These are phyloP conservation scores for Periophthalmodon schlosseri DNA, from an alignment of 2,113 vertebrate genomes.

Conservation along the genomic window DNA sequence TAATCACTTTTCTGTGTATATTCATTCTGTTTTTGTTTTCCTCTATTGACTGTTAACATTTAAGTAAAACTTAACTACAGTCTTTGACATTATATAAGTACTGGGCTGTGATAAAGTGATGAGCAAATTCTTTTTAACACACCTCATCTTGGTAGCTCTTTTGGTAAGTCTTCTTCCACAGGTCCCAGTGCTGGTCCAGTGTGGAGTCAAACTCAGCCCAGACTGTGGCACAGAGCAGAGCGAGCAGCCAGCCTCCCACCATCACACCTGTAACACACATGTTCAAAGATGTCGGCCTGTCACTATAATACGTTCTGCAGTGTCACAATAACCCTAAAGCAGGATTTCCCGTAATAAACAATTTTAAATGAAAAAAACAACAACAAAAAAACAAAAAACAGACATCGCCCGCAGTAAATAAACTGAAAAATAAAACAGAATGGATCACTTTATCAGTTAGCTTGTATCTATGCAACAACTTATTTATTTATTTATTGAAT, in stretches of 20 bases:
- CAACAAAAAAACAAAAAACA: no score
- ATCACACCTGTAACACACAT: constrained; percentile 47
- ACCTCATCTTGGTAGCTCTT: background rate
- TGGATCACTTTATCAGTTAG: no score
- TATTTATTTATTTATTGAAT: no score
- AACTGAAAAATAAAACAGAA: no score
- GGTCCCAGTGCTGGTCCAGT: constrained; percentile 1
- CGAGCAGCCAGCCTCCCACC: constrained; percentile 54
- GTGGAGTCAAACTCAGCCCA: background rate
- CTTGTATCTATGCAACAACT: no score
- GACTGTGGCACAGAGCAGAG: constrained; percentile 25
- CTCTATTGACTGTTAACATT: constrained; percentile 60
- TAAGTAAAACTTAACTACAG: constrained; percentile 46
- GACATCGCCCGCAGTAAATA: no score
- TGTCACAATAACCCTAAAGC: no score
- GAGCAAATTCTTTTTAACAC: background rate
- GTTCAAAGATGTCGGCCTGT: background rate
- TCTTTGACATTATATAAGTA: background rate
- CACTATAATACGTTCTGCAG: no score
- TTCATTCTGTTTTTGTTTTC: no score
- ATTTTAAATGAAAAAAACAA: no score
- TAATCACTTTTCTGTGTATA: no score
- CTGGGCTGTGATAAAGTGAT: background rate
- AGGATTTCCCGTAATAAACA: no score
- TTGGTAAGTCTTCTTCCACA: background rate